Evolutionary conservation across 2,888 invertebrate species (phyloP).

Genomic region (Autographa gamma): DNA sequence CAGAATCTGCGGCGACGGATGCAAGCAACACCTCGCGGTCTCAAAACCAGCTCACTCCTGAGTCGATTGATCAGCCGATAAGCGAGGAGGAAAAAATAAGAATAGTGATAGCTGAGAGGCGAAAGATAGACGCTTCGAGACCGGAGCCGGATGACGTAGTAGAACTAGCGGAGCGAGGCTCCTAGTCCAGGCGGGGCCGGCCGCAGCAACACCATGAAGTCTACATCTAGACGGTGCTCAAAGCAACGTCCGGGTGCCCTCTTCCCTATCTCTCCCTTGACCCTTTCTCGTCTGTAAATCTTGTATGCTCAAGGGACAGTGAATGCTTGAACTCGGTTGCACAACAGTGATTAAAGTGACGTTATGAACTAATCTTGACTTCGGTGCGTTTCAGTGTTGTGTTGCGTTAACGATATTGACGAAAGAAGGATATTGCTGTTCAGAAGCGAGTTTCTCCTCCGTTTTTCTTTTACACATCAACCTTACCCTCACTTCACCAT

Average conservation of each 20-base stretch:
- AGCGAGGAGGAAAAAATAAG: constrained; percentile 88
- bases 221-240: constrained; percentile 78
- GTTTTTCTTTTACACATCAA: constrained; percentile 65
- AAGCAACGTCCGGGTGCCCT: constrained; percentile 54
- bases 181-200: constrained; percentile 88
- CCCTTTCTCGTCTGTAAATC: constrained; percentile 64
- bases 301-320: constrained; percentile 74
- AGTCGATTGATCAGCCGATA: constrained; percentile 69
- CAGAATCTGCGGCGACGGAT: constrained; percentile 75
- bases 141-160: constrained; percentile 78
- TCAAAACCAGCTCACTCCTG: constrained; percentile 62
- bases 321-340: constrained; percentile 83
- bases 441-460: constrained; percentile 64
- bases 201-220: constrained; percentile 87
- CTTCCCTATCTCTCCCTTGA: constrained; percentile 49
- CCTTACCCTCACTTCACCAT: constrained; percentile 69
- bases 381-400: constrained; percentile 66
- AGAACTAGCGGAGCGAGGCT: constrained; percentile 82
- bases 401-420: constrained; percentile 69
- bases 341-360: constrained; percentile 72
- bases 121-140: constrained; percentile 87
- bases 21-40: constrained; percentile 67
- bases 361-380: constrained; percentile 41
- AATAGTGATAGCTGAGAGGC: constrained; percentile 90
- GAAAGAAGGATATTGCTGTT: constrained; percentile 67